phyloP scores from a whole-genome alignment of 2,797 vertebrate genomes.

The Sphenodon punctatus region DNA sequence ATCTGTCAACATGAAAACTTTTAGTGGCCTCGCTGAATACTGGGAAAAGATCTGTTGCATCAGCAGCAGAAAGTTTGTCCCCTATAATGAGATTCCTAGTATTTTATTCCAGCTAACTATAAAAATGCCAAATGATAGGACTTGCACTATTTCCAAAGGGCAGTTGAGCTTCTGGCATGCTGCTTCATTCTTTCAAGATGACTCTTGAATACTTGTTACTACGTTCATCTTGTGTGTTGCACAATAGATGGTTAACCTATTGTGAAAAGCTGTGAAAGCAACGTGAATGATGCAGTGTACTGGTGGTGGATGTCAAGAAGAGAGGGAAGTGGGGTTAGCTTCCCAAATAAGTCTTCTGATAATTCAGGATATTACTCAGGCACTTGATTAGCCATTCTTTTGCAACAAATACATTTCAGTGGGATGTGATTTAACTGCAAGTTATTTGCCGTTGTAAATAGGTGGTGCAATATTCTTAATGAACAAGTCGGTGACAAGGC shows the following conservation, averaged over 20 bases:
- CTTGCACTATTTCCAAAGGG: background rate
- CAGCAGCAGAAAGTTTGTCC: too few species aligned
- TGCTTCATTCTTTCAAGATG: slow-evolving; percentile 3
- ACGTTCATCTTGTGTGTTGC: background rate
- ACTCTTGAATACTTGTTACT: background rate
- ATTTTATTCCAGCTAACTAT: background rate
- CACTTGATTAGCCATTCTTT: slow-evolving; percentile 35
- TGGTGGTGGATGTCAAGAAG: background rate
- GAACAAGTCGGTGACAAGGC: slow-evolving; percentile 11
- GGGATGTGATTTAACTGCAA: too few species aligned
- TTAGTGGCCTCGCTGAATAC: too few species aligned
- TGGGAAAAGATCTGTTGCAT: too few species aligned
- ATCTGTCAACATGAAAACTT: background rate
- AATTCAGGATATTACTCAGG: slow-evolving; percentile 18
- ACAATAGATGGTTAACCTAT: background rate
- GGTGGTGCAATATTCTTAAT: slow-evolving; percentile 56
- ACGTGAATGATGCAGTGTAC: background rate
- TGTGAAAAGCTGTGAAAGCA: background rate
- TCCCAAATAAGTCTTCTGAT: background rate
- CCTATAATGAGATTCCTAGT: background rate
- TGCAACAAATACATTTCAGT: slow-evolving; percentile 50
- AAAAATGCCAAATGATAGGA: slow-evolving; percentile 14
- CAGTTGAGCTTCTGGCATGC: background rate
- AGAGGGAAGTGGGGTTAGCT: background rate
- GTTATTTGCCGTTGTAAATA: slow-evolving; percentile 45